phyloP scores from a whole-genome alignment of 2,797 vertebrate species.

The Chelidonichthys spinosus region DNA sequence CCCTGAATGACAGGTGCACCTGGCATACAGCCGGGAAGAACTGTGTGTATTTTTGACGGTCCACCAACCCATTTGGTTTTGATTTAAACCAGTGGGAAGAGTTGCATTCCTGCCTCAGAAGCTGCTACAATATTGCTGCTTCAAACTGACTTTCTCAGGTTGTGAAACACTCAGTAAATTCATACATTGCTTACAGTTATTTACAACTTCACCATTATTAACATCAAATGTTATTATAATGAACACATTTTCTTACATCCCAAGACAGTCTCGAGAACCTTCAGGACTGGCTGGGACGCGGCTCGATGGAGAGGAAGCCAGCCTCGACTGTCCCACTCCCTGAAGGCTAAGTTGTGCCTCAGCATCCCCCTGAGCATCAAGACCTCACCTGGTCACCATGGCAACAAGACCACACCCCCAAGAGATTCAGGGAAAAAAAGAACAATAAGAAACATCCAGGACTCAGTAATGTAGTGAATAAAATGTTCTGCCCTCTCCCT shows the following conservation, averaged over 20 bases:
- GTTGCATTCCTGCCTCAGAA: too few relatives aligned
- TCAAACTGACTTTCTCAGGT: background rate
- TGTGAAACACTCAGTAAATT: background rate
- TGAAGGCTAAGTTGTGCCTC: conserved; percentile 83
- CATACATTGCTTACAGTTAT: background rate
- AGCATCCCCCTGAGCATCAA: conserved; percentile 85
- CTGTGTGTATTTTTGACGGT: too few relatives aligned
- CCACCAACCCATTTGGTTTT: too few relatives aligned
- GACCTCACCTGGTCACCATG: conserved; percentile 80
- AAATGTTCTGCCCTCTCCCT: background rate
- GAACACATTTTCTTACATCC: conserved; percentile 73
- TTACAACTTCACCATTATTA: background rate
- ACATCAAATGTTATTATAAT: background rate
- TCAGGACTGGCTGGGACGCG: conserved; percentile 81
- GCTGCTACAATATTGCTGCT: background rate
- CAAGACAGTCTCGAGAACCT: conserved; percentile 88
- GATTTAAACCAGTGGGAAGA: too few relatives aligned
- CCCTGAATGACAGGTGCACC: too few relatives aligned
- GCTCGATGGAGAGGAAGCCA: conserved; percentile 90
- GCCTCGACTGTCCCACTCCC: conserved; percentile 86
- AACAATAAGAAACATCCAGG: background rate
- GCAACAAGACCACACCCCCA: background rate
- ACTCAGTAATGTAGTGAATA: background rate
- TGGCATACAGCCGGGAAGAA: too few relatives aligned
- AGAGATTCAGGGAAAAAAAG: background rate